Evolutionary conservation across 2,113 vertebrate species (phyloP).

Genomic region (Psephotus haematonotus): DNA sequence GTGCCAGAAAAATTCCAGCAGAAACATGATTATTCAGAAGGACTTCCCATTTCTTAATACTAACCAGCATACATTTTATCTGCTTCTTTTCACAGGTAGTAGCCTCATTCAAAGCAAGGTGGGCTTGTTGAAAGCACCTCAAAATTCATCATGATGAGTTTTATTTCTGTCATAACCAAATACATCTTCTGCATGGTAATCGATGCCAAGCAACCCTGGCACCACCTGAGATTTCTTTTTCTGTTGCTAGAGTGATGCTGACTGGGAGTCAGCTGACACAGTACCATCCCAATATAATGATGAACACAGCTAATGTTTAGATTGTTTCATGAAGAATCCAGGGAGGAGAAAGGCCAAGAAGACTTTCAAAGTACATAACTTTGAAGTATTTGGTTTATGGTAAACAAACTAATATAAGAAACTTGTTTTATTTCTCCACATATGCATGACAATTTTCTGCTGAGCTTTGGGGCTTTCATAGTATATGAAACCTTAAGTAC

Average conservation of each 20-base stretch:
- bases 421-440: not conserved
- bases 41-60: not conserved
- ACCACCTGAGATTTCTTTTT: conserved; percentile 36
- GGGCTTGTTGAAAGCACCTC: not conserved
- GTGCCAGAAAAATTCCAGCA: not conserved
- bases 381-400: not conserved
- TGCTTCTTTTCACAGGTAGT: not conserved
- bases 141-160: conserved; percentile 3
- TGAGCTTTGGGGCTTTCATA: not conserved
- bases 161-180: conserved; percentile 49
- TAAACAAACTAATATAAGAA: conserved; percentile 18
- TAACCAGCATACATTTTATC: not conserved
- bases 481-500: not conserved
- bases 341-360: conserved; percentile 1
- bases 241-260: conserved; percentile 55
- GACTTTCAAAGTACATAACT: not conserved
- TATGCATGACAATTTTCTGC: not conserved
- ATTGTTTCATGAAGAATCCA: not conserved
- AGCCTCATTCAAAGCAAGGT: conserved; percentile 4
- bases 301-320: conserved; percentile 20
- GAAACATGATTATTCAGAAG: not conserved
- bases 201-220: conserved; percentile 44
- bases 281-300: conserved; percentile 31
- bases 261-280: conserved; percentile 49
- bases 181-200: conserved; percentile 35